Evolutionary conservation across 2,888 invertebrate genomes (phyloP).

Genomic region (Ganaspis brasiliensis): DNA sequence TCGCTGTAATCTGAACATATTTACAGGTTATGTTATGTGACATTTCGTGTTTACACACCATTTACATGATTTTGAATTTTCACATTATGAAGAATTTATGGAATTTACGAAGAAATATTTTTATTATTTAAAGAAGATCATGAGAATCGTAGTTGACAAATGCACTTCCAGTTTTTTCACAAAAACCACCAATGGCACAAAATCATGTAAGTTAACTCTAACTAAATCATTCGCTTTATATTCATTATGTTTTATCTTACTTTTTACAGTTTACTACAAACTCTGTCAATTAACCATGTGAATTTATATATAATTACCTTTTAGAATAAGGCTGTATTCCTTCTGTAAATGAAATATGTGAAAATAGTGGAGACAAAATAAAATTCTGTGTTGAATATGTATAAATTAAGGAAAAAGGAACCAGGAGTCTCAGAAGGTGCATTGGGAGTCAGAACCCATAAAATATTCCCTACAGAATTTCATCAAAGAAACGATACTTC

Average conservation of each 20-base stretch:
- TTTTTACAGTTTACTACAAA: constrained; percentile 85
- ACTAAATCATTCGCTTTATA: background rate
- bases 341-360: constrained; percentile 85
- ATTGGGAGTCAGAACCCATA: constrained; percentile 84
- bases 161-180: constrained; percentile 84
- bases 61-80: too few relatives aligned
- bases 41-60: too few relatives aligned
- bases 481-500: constrained; percentile 92
- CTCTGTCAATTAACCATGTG: constrained; percentile 91
- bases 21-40: too few relatives aligned
- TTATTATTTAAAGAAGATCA: constrained; percentile 70
- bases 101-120: background rate
- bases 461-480: constrained; percentile 91
- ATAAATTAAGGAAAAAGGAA: constrained; percentile 83
- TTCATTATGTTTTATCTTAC: background rate
- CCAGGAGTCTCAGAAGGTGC: constrained; percentile 88
- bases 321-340: constrained; percentile 88
- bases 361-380: constrained; percentile 87
- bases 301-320: constrained; percentile 97
- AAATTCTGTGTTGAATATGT: constrained; percentile 86
- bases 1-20: too few relatives aligned
- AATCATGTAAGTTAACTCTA: constrained; percentile 84
- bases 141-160: constrained; percentile 82
- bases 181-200: constrained; percentile 84
- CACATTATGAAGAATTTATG: too few relatives aligned